Base-by-base conservation (phyloP, 2,797 vertebrate genomes). In the Loris lydekkerianus region DNA sequence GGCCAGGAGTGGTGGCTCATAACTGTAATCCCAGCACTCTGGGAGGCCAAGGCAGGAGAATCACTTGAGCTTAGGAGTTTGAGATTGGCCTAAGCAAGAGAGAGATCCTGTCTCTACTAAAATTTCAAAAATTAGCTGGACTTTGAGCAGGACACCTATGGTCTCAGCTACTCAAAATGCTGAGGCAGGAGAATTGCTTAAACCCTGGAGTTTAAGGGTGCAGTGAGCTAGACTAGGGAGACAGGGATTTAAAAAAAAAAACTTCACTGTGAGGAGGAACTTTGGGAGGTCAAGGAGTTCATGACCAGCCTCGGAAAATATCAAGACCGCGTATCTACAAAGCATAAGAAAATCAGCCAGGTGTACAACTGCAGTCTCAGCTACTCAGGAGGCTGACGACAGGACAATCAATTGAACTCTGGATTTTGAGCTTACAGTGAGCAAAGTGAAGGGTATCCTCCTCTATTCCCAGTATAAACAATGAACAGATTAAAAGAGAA, bases 401-500 rank as follows among this genome's bases (percentile, higher is more conserved):
- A 67, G 15, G 29, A n/a, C 29, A 14, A 65, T 15, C 3, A 7
- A 29, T 67, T 17, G 14, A 67, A 15, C 14, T 29, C 14, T 31
- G 29, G 63, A 67, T 17, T 67, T n/a, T 17, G 63, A 67, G 63
- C 29, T n/a, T 67, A 17, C 2, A 67, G 29, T 31, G 63, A 67
- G 63, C 46, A 92, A 90, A 73, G 15, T 58, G 0, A 95, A 56
- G 7, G 5, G 0, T 20, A 75, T 63, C 10, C 27, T 29, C 43
- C 69, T 81, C 60, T 69, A 2, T 65, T 61, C 25, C 37, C 73
- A 77, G 25, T 82, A 86, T 37, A 92, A 70, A 13, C 46, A 84
- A 67, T 34, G 53, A 46, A 77, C 18, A 14, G 91, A 78, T 37
- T 37, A 83, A 81, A 77, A 77, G 14, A 91, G 15, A 97, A 97